Percentiles rank a stretch among this genome's conserved stretches.
Conservation (phyloP, 2,113 vertebrate species). For the Gopherus flavomarginatus region DNA sequence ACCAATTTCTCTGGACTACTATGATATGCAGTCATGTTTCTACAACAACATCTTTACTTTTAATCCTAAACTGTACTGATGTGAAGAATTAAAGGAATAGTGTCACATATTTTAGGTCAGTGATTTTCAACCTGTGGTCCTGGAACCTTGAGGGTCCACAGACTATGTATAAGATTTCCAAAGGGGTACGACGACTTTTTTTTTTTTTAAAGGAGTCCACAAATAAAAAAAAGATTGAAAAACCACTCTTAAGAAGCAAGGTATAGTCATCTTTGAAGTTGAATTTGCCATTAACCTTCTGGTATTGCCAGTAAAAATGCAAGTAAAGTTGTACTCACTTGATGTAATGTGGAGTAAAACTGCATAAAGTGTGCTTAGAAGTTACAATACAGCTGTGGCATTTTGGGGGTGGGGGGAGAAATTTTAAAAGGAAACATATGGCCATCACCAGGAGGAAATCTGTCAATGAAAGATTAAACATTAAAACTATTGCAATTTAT, state of each 20-base stretch:
- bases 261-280: not conserved
- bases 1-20: not conserved
- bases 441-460: not conserved
- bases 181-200: not conserved
- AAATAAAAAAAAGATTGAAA: not conserved
- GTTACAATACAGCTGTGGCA: not conserved
- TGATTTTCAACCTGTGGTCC: not conserved
- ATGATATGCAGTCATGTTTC: not conserved
- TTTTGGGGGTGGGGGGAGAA: not conserved
- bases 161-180: not conserved
- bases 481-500: not conserved
- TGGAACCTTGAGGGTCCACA: not conserved
- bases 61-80: not conserved
- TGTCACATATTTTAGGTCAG: not conserved
- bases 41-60: not conserved
- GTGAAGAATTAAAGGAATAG: not conserved
- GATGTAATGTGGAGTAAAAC: not conserved
- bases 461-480: not conserved
- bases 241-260: not conserved
- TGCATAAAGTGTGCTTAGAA: not conserved
- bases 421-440: not conserved
- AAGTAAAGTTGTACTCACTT: not conserved
- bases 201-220: not conserved
- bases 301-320: not conserved
- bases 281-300: not conserved